Evolutionary conservation across 1,140 invertebrate genomes (phyloP).

Genomic region (Ditylenchus dipsaci): DNA sequence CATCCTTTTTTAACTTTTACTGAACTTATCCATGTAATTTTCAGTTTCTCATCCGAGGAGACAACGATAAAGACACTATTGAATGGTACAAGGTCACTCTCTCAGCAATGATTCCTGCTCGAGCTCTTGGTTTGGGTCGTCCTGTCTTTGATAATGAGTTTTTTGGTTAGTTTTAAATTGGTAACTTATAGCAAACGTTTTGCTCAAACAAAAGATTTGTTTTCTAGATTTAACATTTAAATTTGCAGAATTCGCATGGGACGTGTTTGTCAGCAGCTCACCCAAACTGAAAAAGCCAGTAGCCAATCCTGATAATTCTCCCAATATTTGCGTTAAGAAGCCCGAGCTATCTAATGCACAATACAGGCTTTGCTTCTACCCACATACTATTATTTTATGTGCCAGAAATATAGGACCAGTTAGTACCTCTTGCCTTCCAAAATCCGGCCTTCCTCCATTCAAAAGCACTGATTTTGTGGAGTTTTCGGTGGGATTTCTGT

Average conservation of each 20-base stretch:
- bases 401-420: constrained; percentile 27
- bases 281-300: constrained; percentile 28
- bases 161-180: constrained; percentile 17
- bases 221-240: too few species aligned
- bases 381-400: constrained; percentile 30
- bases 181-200: not conserved
- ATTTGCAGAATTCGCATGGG: constrained; percentile 24
- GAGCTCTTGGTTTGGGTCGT: constrained; percentile 25
- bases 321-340: constrained; percentile 28
- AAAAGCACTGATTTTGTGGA: constrained; percentile 19
- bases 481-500: constrained; percentile 2
- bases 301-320: constrained; percentile 12
- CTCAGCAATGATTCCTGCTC: constrained; percentile 20
- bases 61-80: constrained; percentile 12
- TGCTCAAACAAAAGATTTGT: constrained; percentile 6
- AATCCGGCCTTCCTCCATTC: constrained; percentile 32
- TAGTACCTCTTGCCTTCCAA: constrained; percentile 16
- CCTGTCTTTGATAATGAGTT: constrained; percentile 34
- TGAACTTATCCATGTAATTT: too few species aligned
- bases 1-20: too few species aligned
- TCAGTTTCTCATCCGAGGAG: constrained; percentile 6
- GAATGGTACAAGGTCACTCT: constrained; percentile 18
- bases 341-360: constrained; percentile 3
- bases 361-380: constrained; percentile 30
- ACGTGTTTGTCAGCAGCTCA: constrained; percentile 15